These are phyloP conservation scores for Caenorhabditis becei DNA, from an alignment of 2,888 invertebrate genomes.

Conservation along the genomic window DNA sequence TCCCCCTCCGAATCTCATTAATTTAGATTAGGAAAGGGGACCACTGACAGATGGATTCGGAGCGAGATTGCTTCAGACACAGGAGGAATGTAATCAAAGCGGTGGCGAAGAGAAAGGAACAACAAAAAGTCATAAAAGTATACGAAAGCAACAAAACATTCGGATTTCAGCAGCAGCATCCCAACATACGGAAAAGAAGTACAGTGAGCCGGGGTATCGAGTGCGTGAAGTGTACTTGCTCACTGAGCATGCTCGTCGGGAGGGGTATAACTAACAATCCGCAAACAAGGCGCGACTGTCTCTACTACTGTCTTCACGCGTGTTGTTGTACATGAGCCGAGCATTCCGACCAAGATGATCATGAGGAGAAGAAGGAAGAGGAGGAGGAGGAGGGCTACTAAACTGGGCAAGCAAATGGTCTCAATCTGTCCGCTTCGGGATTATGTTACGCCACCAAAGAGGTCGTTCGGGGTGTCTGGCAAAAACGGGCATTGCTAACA, in stretches of 20 bases:
- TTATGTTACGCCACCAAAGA: slow-evolving; percentile 44
- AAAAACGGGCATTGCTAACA: slow-evolving; percentile 19
- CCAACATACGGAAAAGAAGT: slow-evolving; percentile 41
- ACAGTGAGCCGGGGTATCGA: slow-evolving; percentile 40
- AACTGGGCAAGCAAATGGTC: slow-evolving; percentile 48
- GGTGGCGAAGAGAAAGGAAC: slow-evolving; percentile 18
- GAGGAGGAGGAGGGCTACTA: slow-evolving; percentile 2
- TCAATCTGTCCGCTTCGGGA: slow-evolving; percentile 45
- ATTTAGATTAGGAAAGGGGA: slow-evolving; percentile 42
- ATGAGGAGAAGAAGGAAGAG: background rate
- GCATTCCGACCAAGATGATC: background rate
- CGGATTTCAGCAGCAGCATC: too few species aligned
- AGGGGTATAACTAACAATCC: slow-evolving; percentile 56
- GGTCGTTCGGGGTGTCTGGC: slow-evolving; percentile 26
- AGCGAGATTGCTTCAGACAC: slow-evolving; percentile 4
- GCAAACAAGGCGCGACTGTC: slow-evolving; percentile 42
- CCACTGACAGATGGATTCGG: slow-evolving; percentile 23
- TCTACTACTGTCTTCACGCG: slow-evolving; percentile 40
- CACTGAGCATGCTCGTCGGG: slow-evolving; percentile 44
- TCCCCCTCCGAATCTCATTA: slow-evolving; percentile 46
- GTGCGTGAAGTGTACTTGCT: slow-evolving; percentile 52
- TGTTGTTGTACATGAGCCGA: slow-evolving; percentile 22
- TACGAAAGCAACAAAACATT: background rate
- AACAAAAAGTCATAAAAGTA: slow-evolving; percentile 25
- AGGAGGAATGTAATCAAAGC: slow-evolving; percentile 4